Base-by-base conservation (phyloP, 2,113 vertebrate genomes). In the Caracal caracal region DNA sequence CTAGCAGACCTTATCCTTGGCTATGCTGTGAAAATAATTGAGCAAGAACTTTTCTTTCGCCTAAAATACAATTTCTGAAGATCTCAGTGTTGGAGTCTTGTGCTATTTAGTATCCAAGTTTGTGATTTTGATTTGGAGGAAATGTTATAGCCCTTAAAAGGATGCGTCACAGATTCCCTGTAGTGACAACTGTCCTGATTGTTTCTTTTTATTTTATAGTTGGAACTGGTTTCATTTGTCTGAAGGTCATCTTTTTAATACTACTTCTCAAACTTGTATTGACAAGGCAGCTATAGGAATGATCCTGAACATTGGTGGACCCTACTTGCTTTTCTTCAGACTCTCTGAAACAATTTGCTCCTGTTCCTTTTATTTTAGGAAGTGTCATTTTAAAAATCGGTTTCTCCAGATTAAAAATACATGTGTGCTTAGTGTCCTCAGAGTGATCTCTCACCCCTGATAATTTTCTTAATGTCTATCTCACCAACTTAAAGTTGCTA, bases 1-100 rank as follows among this genome's bases (percentile, higher is more conserved):
- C 49, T 17, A 51, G 35, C 86, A 88, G 79, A 22, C 33, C 70
- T 76, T 63, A 12, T 66, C 80, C 28, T 37, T 84, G 56, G 10
- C 63, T 35, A 0, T 94, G 65, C 83, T 95, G 51, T 73, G 92
- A 92, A 37, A 85, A 82, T 81, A 65, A 92, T 6, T 59, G 56
- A 84, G 33, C 35, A 65, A 82, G 70, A 97, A 95, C 92, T 97
- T 95, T 88, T 49, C n/a, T 93, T 79, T 95, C 82, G n/a, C 65
- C 87, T 75, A 33, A 75, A 82, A 47, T 40, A 35, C 22, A 30
- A 59, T 95, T 68, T 96, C 93, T 86, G 37, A 71, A 82, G 47
- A 59, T 79, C 35, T 85, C 66, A 20, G 2, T 51, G 30, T 78
- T 19, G 63, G 40, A 20, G 15, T 90, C n/a, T n/a, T 83, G 28